These are phyloP conservation scores for Cossypha dichroa DNA, from an alignment of 2,797 vertebrate genomes.

Conservation along the genomic window DNA sequence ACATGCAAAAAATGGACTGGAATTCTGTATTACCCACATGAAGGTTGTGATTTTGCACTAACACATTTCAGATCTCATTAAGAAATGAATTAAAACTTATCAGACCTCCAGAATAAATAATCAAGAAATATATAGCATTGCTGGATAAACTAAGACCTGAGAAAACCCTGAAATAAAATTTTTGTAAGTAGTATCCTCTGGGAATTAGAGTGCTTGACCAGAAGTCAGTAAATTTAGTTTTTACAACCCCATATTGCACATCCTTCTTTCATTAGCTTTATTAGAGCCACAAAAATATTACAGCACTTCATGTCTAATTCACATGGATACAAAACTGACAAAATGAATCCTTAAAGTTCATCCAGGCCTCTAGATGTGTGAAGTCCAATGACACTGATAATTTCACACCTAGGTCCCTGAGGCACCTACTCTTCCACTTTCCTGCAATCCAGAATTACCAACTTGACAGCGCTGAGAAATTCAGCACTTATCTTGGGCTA, in stretches of 20 bases:
- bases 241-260: neutral
- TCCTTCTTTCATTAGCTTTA: neutral
- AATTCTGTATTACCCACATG: neutral
- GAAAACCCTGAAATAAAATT: neutral
- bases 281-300: neutral
- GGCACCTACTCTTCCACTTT: neutral
- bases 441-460: neutral
- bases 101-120: neutral
- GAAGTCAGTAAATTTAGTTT: neutral
- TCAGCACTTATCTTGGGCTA: neutral
- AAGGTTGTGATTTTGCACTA: neutral
- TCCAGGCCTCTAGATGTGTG: neutral
- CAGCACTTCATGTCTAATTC: neutral
- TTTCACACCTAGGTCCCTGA: neutral
- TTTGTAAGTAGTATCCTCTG: neutral
- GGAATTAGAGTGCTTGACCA: neutral
- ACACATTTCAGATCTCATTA: neutral
- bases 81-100: neutral
- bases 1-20: neutral
- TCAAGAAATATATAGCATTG: neutral
- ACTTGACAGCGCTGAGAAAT: neutral
- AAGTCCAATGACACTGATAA: neutral
- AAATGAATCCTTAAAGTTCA: neutral
- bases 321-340: neutral
- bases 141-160: neutral